Conservation (phyloP, 2,888 invertebrate species). For the Sphaerophoria taeniata region DNA sequence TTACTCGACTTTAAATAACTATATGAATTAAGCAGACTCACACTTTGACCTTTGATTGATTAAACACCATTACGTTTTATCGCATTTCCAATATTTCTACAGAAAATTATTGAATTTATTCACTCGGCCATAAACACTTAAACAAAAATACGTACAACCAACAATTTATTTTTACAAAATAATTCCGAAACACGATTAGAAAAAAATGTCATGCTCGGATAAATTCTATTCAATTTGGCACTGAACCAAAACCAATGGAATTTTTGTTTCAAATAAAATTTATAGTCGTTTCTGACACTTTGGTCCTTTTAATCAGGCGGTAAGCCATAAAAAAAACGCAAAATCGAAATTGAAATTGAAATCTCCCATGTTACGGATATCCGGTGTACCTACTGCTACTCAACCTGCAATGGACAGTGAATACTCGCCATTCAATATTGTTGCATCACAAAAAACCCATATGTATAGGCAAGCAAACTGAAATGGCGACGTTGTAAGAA, state of each 20-base stretch:
- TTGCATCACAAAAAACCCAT: constrained; percentile 6
- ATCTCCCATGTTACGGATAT: constrained; percentile 11
- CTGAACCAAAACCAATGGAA: constrained; percentile 20
- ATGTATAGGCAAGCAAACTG: neutral
- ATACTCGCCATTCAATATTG: constrained; percentile 7
- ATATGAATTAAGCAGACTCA: too few species aligned
- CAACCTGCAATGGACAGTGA: neutral
- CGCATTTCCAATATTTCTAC: neutral
- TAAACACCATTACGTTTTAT: neutral
- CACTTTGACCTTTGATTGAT: too few species aligned
- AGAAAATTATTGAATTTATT: neutral
- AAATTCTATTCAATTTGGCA: constrained; percentile 44
- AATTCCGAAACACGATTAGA: constrained; percentile 21
- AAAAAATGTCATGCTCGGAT: neutral
- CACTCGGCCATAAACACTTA: neutral
- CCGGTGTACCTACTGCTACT: neutral
- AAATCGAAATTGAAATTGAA: constrained; percentile 12
- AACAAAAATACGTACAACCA: neutral
- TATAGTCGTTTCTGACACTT: constrained; percentile 24
- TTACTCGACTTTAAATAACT: too few species aligned
- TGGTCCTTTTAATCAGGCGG: constrained; percentile 21
- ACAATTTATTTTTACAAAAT: neutral
- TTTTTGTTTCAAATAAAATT: constrained; percentile 28
- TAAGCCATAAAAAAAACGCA: neutral
- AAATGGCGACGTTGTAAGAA: constrained; percentile 22